Evolutionary conservation across 2,113 vertebrate genomes (phyloP).

Genomic region (Lontra canadensis): DNA sequence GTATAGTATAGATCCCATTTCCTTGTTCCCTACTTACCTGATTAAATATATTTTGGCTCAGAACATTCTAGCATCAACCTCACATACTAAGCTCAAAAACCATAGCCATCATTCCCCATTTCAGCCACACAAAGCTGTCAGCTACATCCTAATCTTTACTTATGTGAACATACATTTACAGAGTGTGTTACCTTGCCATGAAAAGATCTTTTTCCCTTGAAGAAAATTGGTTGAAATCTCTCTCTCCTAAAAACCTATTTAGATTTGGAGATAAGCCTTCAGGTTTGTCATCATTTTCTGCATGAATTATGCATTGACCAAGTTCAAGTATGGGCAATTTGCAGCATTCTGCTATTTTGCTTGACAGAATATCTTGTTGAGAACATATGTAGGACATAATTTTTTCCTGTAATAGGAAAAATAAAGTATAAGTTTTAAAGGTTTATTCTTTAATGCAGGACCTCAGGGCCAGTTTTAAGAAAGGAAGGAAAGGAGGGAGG

Average conservation of each 20-base stretch:
- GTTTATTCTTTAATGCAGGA: background rate
- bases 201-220: conserved; percentile 74
- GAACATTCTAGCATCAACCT: background rate
- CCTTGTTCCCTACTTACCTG: background rate
- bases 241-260: conserved; percentile 78
- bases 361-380: conserved; percentile 73
- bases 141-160: background rate
- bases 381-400: conserved; percentile 75
- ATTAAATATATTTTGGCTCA: background rate
- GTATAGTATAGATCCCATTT: background rate
- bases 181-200: conserved; percentile 78
- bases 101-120: background rate
- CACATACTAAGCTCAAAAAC: background rate
- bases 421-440: background rate
- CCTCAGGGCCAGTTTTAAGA: background rate
- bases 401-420: conserved; percentile 71
- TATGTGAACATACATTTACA: background rate
- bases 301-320: conserved; percentile 72
- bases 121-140: background rate
- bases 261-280: conserved; percentile 69
- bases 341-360: conserved; percentile 79
- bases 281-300: conserved; percentile 75
- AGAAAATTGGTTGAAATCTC: conserved; percentile 71
- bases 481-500: no score
- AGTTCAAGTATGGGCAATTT: conserved; percentile 75